Base-by-base conservation (phyloP, 1,140 invertebrate species). In the Temnothorax longispinosus region DNA sequence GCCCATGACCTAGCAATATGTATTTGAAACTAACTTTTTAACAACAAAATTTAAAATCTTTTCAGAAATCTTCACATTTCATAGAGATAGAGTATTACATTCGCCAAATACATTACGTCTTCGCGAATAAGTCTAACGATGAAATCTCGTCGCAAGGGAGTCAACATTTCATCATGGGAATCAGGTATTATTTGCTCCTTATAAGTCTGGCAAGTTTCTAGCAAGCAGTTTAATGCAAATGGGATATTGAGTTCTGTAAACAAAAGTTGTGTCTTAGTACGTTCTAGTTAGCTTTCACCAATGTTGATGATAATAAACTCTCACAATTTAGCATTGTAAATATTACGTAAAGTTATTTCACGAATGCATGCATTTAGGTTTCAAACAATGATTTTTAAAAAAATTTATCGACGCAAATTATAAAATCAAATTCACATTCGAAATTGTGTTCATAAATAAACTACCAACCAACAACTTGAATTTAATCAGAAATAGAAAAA, bases 101-200 rank as follows among this genome's bases (percentile, higher is more conserved):
- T 56, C 50, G 8, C 35, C 35, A 71, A 71, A 56, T 71, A 3
- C 44, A 81, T 41, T 47, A 56, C 11, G 52, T 69, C 44, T 50
- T 50, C 8, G 27, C 35, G 13, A 41, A 69, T 11, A 11, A 69
- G 71, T 81, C 54, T 56, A 71, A 21, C 13, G 10, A 38, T 69
- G 32, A 56, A 69, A 81, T 81, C 64, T 81, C 50, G 2, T 81
- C 38, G 38, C 1, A 11, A 44, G 15, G 47, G n/a, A 71, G 10
- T 8, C 21, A 71, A 71, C 50, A 41, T 38, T 81, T 58, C 78
- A 56, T 81, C 65, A 41, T 35, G 21, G 21, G 21, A 71, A 71
- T 71, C 52, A 80, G 11, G 21, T 81, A 81, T 81, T 81, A 81
- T 81, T 71, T 81, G 52, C 65, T 71, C 38, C 50, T 71, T 56